Evolutionary conservation across 2,113 vertebrate species (phyloP).

Genomic region (Carassius gibelio): DNA sequence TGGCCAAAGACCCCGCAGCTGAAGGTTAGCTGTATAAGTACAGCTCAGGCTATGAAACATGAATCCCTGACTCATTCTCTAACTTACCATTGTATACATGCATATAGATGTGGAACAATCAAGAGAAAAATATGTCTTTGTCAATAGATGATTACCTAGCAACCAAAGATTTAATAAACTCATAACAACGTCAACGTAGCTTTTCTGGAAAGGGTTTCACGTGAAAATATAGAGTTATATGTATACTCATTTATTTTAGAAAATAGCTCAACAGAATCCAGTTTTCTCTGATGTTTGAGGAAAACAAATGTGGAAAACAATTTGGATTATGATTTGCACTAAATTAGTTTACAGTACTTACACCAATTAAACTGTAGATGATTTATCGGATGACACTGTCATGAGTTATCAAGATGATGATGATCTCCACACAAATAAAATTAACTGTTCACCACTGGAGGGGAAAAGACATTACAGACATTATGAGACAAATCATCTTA

Average conservation of each 20-base stretch:
- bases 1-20: conserved; percentile 23
- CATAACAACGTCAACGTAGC: neutral
- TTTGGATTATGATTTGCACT: neutral
- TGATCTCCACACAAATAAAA: neutral
- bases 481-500: neutral
- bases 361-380: neutral
- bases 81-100: neutral
- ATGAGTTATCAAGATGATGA: neutral
- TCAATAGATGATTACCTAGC: conserved; percentile 16
- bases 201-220: neutral
- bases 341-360: neutral
- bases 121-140: neutral
- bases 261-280: neutral
- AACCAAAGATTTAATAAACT: neutral
- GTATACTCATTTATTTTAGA: neutral
- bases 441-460: neutral
- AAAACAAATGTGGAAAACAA: neutral
- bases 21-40: neutral
- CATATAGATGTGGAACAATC: conserved; percentile 4
- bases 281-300: neutral
- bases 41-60: neutral
- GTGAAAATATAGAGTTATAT: neutral
- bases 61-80: neutral
- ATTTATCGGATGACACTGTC: neutral
- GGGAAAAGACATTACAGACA: neutral